Evolutionary conservation across 2,888 invertebrate genomes (phyloP).

Genomic region (Aleiodes leptofemur): DNA sequence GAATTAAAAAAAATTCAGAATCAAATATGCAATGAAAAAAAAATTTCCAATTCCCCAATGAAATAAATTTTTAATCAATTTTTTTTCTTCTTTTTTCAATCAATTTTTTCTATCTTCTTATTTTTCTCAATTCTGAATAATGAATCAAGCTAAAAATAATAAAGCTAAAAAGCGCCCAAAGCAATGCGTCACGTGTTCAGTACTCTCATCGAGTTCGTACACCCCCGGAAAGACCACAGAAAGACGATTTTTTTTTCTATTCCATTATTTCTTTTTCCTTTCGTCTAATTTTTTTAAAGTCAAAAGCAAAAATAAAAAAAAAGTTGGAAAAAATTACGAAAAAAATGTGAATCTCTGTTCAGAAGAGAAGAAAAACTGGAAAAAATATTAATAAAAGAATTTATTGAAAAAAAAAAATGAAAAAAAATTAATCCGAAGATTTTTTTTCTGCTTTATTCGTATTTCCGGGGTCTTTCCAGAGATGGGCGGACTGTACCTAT

Average conservation of each 20-base stretch:
- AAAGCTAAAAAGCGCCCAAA: constrained; percentile 21
- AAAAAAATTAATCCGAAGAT: constrained; percentile 7
- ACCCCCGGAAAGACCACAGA: constrained; percentile 62
- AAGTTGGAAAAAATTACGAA: not conserved
- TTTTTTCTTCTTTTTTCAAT: too few species aligned
- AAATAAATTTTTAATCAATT: not conserved
- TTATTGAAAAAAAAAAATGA: constrained; percentile 11
- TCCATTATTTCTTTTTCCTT: not conserved
- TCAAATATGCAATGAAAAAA: not conserved
- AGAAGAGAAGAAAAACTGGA: not conserved
- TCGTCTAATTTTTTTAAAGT: not conserved
- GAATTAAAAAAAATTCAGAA: not conserved
- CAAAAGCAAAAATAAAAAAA: not conserved
- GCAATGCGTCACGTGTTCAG: constrained; percentile 53
- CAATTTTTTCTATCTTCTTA: constrained; percentile 18
- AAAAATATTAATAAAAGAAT: constrained; percentile 21
- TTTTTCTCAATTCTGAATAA: not conserved
- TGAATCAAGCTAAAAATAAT: not conserved
- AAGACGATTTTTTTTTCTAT: constrained; percentile 45
- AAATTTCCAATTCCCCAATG: not conserved
- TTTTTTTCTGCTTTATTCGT: constrained; percentile 39
- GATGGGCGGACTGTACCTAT: constrained; percentile 70
- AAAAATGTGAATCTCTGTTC: too few species aligned
- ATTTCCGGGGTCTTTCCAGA: constrained; percentile 61
- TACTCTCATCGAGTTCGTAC: constrained; percentile 58